These are phyloP conservation scores for Macrosoma leucophasiata DNA, from an alignment of 2,888 invertebrate species.

Conservation along the genomic window DNA sequence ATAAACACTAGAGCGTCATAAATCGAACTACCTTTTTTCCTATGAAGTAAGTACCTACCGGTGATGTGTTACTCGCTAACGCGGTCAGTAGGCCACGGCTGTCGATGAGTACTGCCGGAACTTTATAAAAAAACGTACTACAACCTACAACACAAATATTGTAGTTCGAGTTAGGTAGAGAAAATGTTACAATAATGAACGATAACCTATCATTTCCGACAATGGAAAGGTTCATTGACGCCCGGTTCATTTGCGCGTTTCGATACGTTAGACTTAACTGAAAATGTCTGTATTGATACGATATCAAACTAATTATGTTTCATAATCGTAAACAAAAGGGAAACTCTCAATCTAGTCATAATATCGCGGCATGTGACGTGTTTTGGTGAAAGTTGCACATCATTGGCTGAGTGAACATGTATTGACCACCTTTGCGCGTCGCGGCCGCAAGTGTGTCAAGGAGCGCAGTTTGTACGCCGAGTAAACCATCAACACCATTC, in stretches of 20 bases:
- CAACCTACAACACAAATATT: too few species aligned
- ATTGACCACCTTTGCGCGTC: slow-evolving; percentile 55
- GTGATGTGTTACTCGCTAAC: slow-evolving; percentile 47
- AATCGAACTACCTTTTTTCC: slow-evolving; percentile 28
- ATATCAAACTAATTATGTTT: too few species aligned
- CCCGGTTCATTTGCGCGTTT: too few species aligned
- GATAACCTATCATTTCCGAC: too few species aligned
- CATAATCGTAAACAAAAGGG: slow-evolving; percentile 41
- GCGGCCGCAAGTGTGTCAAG: slow-evolving; percentile 58
- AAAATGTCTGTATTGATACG: too few species aligned
- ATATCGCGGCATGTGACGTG: slow-evolving; percentile 39
- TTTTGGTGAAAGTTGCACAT: slow-evolving; percentile 69
- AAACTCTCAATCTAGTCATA: slow-evolving; percentile 27
- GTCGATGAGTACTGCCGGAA: slow-evolving; percentile 60
- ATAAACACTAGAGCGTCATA: slow-evolving; percentile 8
- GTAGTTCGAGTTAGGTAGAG: too few species aligned
- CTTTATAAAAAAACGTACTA: too few species aligned
- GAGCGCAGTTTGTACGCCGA: too few species aligned
- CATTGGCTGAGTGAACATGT: slow-evolving; percentile 41
- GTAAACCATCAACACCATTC: too few species aligned
- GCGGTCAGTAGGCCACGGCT: slow-evolving; percentile 69
- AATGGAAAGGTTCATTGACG: too few species aligned
- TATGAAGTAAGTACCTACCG: slow-evolving; percentile 48
- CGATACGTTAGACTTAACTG: too few species aligned
- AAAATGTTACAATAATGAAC: too few species aligned